Evolutionary conservation across 1,140 invertebrate genomes (phyloP), one percentile per base, ranked within the genome.

Genomic region (Teleogryllus occipitalis): DNA sequence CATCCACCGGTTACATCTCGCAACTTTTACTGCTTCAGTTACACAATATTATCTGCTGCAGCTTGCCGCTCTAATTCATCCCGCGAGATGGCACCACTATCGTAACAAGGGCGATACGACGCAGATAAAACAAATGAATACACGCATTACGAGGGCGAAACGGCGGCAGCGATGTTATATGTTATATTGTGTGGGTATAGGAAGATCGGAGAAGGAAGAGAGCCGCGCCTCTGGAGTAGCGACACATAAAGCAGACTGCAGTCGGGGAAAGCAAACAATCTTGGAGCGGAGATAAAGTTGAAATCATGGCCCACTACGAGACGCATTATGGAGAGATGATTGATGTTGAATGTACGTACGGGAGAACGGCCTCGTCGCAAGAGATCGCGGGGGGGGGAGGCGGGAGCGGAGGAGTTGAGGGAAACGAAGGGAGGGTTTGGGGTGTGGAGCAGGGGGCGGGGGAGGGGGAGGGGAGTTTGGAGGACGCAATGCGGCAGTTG

Each of bases 101-200:
- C 54, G 54, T 65, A 65, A 65, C 54, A 65, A 65, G 54, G 54
- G 18, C 54, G 54, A 65, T 65, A 65, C 54, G 54, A 18, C 54
- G 54, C 54, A 65, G 54, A 65, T 65, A 65, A 65, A 65, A 65
- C 54, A 65, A 65, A 65, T 65, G 54, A 65, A 65, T 65, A 65
- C 54, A 65, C 54, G 54, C 54, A 65, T 65, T 65, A 65, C 54
- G 54, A 65, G 10, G 54, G 54, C 10, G 54, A 18, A 10, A 18
- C 54, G 54, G 18, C 54, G 18, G 54, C 10, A 7, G 54, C 10
- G 54, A 65, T 65, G 54, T 65, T 65, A 65, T 65, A 65, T 65
- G 18, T 65, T 65, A 18, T 65, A 65, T 65, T 65, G 54, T 65
- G 54, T 18, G 54, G 18, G 54, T 65, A 65, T 65, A 65, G 54